Percentiles rank a stretch among this genome's conserved stretches.
phyloP scores from a whole-genome alignment of 2,888 invertebrate genomes.

The Mythimna ferrago region DNA sequence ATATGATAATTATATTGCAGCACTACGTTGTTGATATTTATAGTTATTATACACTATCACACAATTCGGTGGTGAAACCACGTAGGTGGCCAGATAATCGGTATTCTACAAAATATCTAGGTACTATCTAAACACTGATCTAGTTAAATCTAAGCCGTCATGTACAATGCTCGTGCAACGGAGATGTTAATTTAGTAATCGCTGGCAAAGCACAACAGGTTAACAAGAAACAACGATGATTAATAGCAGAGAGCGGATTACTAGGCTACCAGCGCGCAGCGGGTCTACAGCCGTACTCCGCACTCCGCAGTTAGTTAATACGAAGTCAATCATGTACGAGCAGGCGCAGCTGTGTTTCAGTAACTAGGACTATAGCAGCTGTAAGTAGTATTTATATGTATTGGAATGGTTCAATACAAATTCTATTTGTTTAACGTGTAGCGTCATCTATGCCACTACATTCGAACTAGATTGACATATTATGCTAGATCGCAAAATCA shows the following conservation, averaged over 20 bases:
- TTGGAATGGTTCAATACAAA: not conserved
- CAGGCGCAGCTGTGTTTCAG: not conserved
- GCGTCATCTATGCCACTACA: not conserved
- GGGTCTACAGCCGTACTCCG: not conserved
- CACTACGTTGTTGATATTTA: not conserved
- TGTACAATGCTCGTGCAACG: not conserved
- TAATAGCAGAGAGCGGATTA: constrained; percentile 6
- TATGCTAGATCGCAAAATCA: not conserved
- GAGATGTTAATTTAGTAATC: constrained; percentile 33
- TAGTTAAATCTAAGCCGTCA: not conserved
- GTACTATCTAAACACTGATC: not conserved
- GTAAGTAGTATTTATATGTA: not conserved
- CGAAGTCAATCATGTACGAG: not conserved
- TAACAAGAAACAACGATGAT: constrained; percentile 37
- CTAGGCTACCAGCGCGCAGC: not conserved
- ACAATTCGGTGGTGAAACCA: not conserved
- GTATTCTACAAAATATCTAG: not conserved
- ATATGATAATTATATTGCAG: too few relatives aligned
- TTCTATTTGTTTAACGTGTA: not conserved
- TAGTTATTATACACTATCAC: not conserved
- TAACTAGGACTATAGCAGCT: not conserved
- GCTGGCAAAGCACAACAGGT: constrained; percentile 40
- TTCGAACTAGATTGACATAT: too few relatives aligned
- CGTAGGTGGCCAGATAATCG: too few relatives aligned
- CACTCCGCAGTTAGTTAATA: not conserved